These are phyloP conservation scores for Petaurus breviceps DNA, from an alignment of 2,113 vertebrate genomes.

Conservation along the genomic window DNA sequence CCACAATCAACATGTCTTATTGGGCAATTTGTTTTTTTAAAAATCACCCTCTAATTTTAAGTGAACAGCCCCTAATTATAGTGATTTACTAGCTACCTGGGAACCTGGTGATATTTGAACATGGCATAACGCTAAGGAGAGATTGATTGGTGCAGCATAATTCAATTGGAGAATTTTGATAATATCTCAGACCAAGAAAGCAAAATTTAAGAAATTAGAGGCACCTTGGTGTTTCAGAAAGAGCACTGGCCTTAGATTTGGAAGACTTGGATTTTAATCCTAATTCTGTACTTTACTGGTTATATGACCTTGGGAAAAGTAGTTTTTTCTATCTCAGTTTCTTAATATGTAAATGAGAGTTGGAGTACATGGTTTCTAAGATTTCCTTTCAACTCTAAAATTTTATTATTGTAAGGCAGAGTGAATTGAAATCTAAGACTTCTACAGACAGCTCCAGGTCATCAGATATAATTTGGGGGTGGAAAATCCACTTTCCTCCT, in stretches of 20 bases:
- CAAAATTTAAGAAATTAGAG: conserved; percentile 66
- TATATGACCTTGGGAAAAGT: background rate
- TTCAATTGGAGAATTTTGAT: conserved; percentile 69
- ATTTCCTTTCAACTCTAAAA: background rate
- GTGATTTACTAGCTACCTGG: conserved; percentile 84
- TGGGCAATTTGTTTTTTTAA: conserved; percentile 76
- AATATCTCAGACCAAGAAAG: conserved; percentile 64
- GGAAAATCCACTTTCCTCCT: background rate
- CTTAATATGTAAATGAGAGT: background rate
- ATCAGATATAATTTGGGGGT: background rate
- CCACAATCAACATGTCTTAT: conserved; percentile 52
- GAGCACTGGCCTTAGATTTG: background rate
- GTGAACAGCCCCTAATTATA: conserved; percentile 84
- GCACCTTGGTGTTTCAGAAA: background rate
- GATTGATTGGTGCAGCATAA: conserved; percentile 76
- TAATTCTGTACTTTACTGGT: background rate
- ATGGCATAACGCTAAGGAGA: conserved; percentile 62
- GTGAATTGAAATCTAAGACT: background rate
- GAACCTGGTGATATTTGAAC: conserved; percentile 83
- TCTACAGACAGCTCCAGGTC: background rate
- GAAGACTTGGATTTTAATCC: background rate
- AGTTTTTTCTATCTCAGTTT: background rate
- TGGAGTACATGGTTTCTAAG: background rate
- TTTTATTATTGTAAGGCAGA: background rate
- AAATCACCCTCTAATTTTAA: conserved; percentile 81